A percentile compares a stretch with the other conserved stretches of the same genome.
Conservation (phyloP, 2,797 vertebrate species). For the Cichlasoma orientale region DNA sequence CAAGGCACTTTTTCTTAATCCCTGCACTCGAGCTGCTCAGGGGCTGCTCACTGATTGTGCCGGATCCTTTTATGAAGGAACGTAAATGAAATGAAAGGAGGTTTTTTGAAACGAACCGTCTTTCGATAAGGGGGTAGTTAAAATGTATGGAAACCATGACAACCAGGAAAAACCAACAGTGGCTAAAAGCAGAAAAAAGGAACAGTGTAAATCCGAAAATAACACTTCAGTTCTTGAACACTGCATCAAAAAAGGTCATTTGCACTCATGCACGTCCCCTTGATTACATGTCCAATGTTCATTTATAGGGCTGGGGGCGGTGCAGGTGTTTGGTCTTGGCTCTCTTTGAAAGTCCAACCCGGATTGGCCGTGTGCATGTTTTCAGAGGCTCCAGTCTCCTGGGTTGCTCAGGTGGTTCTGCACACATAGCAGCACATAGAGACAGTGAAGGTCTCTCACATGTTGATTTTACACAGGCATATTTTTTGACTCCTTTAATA, state of each 20-base stretch:
- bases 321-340: conserved; percentile 87
- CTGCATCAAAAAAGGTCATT: neutral
- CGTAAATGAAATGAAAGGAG: neutral
- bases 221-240: neutral
- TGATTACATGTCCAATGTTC: neutral
- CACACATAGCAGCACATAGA: conserved; percentile 30
- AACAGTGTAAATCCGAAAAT: neutral
- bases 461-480: neutral
- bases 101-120: neutral
- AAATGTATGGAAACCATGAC: neutral
- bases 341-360: conserved; percentile 90
- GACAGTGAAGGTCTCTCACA: too few relatives aligned
- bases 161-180: neutral
- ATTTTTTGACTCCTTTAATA: neutral
- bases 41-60: neutral
- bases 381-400: conserved; percentile 87
- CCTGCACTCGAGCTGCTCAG: neutral
- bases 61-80: neutral
- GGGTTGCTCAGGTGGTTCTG: conserved; percentile 73
- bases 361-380: conserved; percentile 88
- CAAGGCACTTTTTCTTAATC: neutral
- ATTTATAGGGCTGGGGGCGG: conserved; percentile 80
- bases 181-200: neutral
- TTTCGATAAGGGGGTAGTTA: neutral
- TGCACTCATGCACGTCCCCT: neutral